Percentiles rank a stretch among this genome's conserved stretches.
Evolutionary conservation across 2,888 invertebrate genomes (phyloP).

Genomic region (Lymantria monacha): DNA sequence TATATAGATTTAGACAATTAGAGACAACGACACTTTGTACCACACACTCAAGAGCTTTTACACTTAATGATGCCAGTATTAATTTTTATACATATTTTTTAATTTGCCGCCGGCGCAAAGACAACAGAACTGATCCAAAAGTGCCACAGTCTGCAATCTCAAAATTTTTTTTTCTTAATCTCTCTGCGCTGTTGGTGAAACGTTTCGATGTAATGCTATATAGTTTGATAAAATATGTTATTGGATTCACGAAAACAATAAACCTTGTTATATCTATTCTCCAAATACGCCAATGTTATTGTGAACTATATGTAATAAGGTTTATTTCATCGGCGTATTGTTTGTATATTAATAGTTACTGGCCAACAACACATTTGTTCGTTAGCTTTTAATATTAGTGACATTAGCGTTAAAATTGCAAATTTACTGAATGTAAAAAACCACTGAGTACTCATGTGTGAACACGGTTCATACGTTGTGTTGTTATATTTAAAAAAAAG

Average conservation of each 20-base stretch:
- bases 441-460: conserved; percentile 52
- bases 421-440: conserved; percentile 63
- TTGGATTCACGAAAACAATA: conserved; percentile 31
- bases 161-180: conserved; percentile 46
- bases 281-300: conserved; percentile 31
- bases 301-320: conserved; percentile 18
- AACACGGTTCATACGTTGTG: conserved; percentile 75
- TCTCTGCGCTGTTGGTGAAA: conserved; percentile 39
- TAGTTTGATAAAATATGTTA: conserved; percentile 37
- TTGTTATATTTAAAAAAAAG: conserved; percentile 69
- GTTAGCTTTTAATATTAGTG: conserved; percentile 81
- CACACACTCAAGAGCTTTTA: conserved; percentile 76
- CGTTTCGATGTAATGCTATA: conserved; percentile 21
- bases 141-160: conserved; percentile 58
- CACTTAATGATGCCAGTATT: conserved; percentile 52
- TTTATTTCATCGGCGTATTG: conserved; percentile 22
- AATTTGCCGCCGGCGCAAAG: conserved; percentile 42
- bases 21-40: conserved; percentile 75
- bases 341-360: conserved; percentile 48
- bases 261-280: conserved; percentile 16
- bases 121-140: conserved; percentile 66
- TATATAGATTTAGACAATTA: conserved; percentile 55
- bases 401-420: conserved; percentile 76
- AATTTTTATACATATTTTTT: conserved; percentile 25
- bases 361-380: conserved; percentile 60